Evolutionary conservation across 2,113 vertebrate genomes (phyloP).

Genomic region (Mohoua ochrocephala): DNA sequence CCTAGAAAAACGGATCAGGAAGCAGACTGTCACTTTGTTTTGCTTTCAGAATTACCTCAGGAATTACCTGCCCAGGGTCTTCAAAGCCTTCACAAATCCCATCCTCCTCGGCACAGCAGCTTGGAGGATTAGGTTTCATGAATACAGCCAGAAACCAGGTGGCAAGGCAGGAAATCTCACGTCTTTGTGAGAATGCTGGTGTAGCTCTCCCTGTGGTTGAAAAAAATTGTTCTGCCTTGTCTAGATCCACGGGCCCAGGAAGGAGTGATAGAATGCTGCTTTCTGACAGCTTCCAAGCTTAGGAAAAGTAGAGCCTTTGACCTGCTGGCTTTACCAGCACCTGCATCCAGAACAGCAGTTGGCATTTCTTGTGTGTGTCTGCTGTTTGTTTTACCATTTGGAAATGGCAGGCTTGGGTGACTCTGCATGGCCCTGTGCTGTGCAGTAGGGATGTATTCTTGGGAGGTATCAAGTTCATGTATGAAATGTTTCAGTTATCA

Average conservation of each 20-base stretch:
- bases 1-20: neutral
- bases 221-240: neutral
- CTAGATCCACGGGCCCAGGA: neutral
- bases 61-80: neutral
- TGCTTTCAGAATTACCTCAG: constrained; percentile 45
- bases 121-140: neutral
- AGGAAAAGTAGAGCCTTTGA: neutral
- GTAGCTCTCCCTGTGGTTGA: neutral
- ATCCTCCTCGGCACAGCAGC: neutral
- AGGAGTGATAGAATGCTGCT: neutral
- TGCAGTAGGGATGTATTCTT: neutral
- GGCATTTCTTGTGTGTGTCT: neutral
- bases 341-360: neutral
- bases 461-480: neutral
- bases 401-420: neutral
- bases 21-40: constrained; percentile 32
- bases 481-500: neutral
- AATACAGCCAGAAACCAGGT: neutral
- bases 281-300: neutral
- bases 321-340: neutral
- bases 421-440: neutral
- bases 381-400: neutral
- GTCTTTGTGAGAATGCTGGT: neutral
- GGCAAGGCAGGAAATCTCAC: neutral
- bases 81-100: constrained; percentile 1